Evolutionary conservation across 1,140 invertebrate genomes (phyloP).

Genomic region (Arctopsyche grandis): DNA sequence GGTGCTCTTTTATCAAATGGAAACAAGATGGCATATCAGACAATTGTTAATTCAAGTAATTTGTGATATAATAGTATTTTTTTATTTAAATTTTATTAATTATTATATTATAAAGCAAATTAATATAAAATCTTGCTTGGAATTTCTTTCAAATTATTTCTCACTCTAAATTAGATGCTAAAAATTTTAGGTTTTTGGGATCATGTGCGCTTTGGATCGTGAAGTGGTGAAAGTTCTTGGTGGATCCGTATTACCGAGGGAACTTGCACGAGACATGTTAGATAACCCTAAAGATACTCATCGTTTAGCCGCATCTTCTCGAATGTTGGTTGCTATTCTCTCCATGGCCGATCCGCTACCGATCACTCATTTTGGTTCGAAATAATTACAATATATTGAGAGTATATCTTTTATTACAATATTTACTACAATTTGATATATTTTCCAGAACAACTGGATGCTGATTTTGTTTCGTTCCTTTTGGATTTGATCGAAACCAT

Average conservation of each 20-base stretch:
- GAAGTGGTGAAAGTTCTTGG: conserved; percentile 83
- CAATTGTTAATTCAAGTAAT: conserved; percentile 74
- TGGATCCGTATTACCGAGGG: conserved; percentile 86
- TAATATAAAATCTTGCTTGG: conserved; percentile 6
- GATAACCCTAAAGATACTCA: conserved; percentile 76
- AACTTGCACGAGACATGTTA: conserved; percentile 83
- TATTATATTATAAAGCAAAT: background rate
- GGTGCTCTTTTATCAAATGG: conserved; percentile 93
- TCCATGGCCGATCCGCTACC: conserved; percentile 90
- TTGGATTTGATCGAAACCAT: conserved; percentile 84
- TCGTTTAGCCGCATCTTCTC: conserved; percentile 78
- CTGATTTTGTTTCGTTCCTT: conserved; percentile 81
- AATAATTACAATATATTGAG: conserved; percentile 37
- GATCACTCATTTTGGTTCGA: conserved; percentile 79
- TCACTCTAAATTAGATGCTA: too few species aligned
- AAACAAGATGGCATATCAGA: conserved; percentile 84
- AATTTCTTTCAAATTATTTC: background rate
- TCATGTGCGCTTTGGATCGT: conserved; percentile 85
- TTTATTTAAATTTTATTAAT: conserved; percentile 39
- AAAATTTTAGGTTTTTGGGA: conserved; percentile 81
- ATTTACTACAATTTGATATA: background rate
- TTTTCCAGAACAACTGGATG: conserved; percentile 77
- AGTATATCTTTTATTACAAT: background rate
- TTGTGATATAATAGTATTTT: conserved; percentile 9
- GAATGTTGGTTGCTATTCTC: conserved; percentile 85